Conservation (phyloP, 2,113 vertebrate species). For the pig (Sus scrofa) region DNA sequence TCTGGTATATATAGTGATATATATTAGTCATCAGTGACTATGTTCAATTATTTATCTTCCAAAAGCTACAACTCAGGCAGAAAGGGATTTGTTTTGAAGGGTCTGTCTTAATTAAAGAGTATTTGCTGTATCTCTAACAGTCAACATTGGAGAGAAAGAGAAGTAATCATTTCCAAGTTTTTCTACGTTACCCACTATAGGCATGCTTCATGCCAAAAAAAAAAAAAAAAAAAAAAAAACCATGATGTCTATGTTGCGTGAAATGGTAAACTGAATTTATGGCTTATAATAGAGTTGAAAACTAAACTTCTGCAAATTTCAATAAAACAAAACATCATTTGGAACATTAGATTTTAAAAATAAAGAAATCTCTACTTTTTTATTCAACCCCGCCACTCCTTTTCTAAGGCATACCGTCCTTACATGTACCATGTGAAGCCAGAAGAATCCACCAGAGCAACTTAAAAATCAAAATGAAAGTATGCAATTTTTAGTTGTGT, state of each 20-base stretch:
- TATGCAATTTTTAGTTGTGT: neutral
- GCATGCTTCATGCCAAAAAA: conserved; percentile 23
- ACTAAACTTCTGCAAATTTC: conserved; percentile 46
- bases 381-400: neutral
- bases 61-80: conserved; percentile 23
- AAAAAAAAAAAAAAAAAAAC: neutral
- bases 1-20: neutral
- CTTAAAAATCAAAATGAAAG: neutral
- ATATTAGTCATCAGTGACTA: conserved; percentile 30
- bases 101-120: conserved; percentile 48
- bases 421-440: neutral
- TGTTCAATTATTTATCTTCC: conserved; percentile 40
- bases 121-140: conserved; percentile 38
- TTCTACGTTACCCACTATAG: conserved; percentile 23
- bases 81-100: conserved; percentile 61
- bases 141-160: conserved; percentile 53
- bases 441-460: neutral
- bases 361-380: neutral
- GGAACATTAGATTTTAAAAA: conserved; percentile 26
- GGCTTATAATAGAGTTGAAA: conserved; percentile 10
- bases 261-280: conserved; percentile 60
- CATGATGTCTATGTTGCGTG: neutral
- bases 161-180: conserved; percentile 42
- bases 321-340: conserved; percentile 33
- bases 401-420: neutral